Evolutionary conservation across 2,113 vertebrate species (phyloP).

Genomic region (Otolemur garnettii): DNA sequence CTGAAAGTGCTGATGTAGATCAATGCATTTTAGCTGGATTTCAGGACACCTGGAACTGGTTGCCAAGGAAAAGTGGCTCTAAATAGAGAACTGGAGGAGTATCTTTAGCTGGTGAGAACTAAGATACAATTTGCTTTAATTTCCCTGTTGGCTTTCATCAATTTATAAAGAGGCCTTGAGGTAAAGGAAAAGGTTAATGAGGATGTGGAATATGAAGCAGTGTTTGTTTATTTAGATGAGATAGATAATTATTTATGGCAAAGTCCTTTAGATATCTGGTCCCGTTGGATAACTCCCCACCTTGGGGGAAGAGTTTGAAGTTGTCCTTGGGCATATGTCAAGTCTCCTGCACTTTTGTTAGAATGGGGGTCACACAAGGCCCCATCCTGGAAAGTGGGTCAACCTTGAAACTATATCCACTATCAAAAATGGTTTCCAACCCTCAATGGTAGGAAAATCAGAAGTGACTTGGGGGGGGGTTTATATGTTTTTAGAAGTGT

Average conservation of each 20-base stretch:
- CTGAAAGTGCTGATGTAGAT: not conserved
- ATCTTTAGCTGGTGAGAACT: not conserved
- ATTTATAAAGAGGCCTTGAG: constrained; percentile 56
- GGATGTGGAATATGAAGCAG: not conserved
- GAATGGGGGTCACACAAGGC: not conserved
- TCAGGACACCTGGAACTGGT: not conserved
- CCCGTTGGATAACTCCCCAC: too few species aligned
- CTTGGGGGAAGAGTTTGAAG: not conserved
- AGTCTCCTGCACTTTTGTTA: not conserved
- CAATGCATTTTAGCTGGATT: not conserved
- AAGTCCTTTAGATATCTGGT: not conserved
- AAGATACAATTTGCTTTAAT: constrained; percentile 31
- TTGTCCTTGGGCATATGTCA: not conserved
- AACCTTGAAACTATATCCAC: not conserved
- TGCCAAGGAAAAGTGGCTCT: not conserved
- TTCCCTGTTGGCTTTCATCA: constrained; percentile 58
- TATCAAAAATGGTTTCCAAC: not conserved
- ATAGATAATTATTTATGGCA: constrained; percentile 11
- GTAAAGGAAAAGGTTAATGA: constrained; percentile 37
- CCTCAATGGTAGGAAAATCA: not conserved
- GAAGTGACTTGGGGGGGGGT: not conserved
- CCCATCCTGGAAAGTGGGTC: not conserved
- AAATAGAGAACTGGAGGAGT: not conserved
- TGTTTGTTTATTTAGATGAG: constrained; percentile 45
- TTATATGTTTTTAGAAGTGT: not conserved